These are phyloP conservation scores for Pseudomyrmex cubaensis DNA, from an alignment of 1,140 invertebrate genomes.

Conservation along the genomic window DNA sequence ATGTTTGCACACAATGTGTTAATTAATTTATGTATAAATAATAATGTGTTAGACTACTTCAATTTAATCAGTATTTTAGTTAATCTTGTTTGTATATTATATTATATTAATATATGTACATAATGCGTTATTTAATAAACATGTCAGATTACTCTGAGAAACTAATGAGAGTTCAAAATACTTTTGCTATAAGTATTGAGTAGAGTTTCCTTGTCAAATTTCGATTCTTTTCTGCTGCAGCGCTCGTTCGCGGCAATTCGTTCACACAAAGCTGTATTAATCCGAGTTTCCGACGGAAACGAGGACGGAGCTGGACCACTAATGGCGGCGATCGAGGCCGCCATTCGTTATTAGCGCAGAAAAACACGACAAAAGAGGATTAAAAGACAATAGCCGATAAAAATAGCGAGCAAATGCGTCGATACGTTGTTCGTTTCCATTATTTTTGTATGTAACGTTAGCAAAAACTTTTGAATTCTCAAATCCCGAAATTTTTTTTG, in stretches of 20 bases:
- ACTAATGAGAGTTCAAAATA: too few relatives aligned
- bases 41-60: too few relatives aligned
- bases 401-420: conserved; percentile 22
- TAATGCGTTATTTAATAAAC: too few relatives aligned
- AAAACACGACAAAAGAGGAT: conserved; percentile 26
- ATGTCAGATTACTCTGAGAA: too few relatives aligned
- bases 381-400: conserved; percentile 42
- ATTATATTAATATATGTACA: too few relatives aligned
- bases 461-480: conserved; percentile 15
- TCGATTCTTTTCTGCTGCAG: conserved; percentile 22
- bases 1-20: not conserved
- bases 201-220: too few relatives aligned
- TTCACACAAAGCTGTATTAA: conserved; percentile 78
- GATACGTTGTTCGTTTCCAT: conserved; percentile 11
- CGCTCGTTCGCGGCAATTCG: conserved; percentile 58
- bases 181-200: too few relatives aligned
- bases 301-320: conserved; percentile 22
- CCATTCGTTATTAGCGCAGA: conserved; percentile 43
- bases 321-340: conserved; percentile 49
- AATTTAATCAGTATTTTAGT: too few relatives aligned
- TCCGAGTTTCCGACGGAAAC: conserved; percentile 65
- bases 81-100: too few relatives aligned
- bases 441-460: conserved; percentile 26
- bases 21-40: not conserved
- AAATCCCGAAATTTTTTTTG: not conserved